phyloP scores from a whole-genome alignment of 2,113 vertebrate genomes.

The Astatotilapia flaviijosephi region DNA sequence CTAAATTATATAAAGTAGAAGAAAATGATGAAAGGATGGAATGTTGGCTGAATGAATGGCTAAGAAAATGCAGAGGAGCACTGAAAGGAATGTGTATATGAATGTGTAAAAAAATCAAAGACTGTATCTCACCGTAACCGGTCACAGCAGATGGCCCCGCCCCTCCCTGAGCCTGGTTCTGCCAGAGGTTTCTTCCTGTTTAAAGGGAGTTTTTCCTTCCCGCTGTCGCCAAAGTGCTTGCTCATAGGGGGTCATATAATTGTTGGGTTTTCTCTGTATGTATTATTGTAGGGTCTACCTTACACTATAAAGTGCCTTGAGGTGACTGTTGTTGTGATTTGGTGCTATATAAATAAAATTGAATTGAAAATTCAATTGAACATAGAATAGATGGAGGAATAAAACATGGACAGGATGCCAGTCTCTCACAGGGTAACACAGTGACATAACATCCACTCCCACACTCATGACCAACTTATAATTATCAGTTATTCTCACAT shows the following conservation, averaged over 20 bases:
- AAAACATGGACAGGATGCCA: rapidly evolving
- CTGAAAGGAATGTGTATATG: neutral
- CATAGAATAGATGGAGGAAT: neutral
- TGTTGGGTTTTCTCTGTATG: neutral
- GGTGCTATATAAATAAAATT: rapidly evolving
- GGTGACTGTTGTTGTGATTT: neutral
- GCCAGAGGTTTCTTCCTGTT: neutral
- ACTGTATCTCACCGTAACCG: rapidly evolving
- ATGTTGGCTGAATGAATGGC: neutral
- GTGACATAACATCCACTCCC: neutral
- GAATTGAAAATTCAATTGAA: rapidly evolving
- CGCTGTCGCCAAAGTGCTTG: neutral
- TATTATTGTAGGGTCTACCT: rapidly evolving
- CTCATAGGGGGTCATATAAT: neutral
- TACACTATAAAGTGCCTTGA: neutral
- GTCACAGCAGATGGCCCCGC: rapidly evolving
- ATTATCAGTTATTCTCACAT: neutral
- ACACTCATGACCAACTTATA: neutral
- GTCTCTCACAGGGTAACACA: neutral
- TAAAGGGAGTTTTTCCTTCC: neutral
- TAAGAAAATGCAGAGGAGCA: neutral
- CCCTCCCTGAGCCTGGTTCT: neutral
- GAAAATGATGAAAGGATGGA: neutral
- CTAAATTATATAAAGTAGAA: neutral
- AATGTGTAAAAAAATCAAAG: neutral